A percentile compares a stretch with the other conserved stretches of the same genome.
Evolutionary conservation across 2,797 vertebrate species (phyloP).

Genomic region (Hirundo rustica): DNA sequence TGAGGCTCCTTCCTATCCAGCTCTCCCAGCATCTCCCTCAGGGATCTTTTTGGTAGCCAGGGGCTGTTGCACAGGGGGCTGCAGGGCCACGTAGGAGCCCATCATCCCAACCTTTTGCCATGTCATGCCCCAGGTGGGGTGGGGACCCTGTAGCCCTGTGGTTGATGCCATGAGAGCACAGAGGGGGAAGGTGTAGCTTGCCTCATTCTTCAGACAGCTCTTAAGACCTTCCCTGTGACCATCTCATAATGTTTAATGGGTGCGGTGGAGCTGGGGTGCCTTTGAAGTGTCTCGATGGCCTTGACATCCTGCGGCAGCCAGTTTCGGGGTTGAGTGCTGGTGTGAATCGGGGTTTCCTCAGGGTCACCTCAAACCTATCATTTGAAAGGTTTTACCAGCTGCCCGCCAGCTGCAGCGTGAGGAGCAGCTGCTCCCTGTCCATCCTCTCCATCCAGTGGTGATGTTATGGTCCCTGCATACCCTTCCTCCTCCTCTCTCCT

Average conservation of each 20-base stretch:
- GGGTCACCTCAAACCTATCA: background rate
- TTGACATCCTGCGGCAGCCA: background rate
- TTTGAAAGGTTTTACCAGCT: background rate
- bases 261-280: background rate
- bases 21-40: background rate
- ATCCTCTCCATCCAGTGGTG: background rate
- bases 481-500: background rate
- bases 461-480: background rate
- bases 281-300: background rate
- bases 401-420: fast-evolving
- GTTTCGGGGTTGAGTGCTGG: background rate
- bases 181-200: background rate
- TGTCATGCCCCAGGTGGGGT: background rate
- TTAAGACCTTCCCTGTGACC: background rate
- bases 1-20: background rate
- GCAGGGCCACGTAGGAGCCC: background rate
- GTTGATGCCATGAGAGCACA: background rate
- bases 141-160: background rate
- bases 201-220: background rate
- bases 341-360: background rate
- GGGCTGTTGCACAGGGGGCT: background rate
- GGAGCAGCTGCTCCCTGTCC: background rate
- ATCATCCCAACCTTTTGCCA: background rate
- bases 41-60: background rate
- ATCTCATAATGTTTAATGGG: background rate